A percentile compares a stretch with the other conserved stretches of the same genome.
These are phyloP conservation scores for Ladona fulva DNA, from an alignment of 1,140 invertebrate genomes.

Conservation along the genomic window DNA sequence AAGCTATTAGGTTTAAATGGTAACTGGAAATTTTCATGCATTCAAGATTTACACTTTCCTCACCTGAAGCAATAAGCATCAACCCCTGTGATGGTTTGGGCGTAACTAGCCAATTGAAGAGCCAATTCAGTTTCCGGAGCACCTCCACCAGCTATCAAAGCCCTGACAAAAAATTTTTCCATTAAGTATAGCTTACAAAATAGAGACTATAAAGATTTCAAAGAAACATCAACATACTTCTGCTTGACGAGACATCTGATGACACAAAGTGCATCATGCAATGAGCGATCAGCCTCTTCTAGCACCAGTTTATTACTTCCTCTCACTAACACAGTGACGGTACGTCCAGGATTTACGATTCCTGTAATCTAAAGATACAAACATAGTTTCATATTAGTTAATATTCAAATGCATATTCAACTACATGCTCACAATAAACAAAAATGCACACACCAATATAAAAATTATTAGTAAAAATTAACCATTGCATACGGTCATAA, in stretches of 20 bases:
- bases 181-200: neutral
- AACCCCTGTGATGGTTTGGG: conserved; percentile 77
- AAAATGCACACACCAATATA: conserved; percentile 21
- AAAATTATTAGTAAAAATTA: no score
- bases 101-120: conserved; percentile 68
- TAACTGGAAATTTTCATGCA: neutral
- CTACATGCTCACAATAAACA: conserved; percentile 7
- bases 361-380: conserved; percentile 62
- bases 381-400: conserved; percentile 8
- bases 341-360: conserved; percentile 77
- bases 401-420: conserved; percentile 12
- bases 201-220: neutral
- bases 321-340: conserved; percentile 86
- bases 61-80: conserved; percentile 83
- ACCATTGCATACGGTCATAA: no score
- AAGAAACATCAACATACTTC: conserved; percentile 36
- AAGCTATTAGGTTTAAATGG: no score
- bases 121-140: conserved; percentile 95
- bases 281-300: conserved; percentile 89
- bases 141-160: conserved; percentile 89
- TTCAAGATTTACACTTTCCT: neutral
- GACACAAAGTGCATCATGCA: conserved; percentile 97
- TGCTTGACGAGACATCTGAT: conserved; percentile 95
- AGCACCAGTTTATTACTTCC: conserved; percentile 96
- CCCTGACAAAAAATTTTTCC: conserved; percentile 36